Base-by-base conservation (phyloP, 2,888 invertebrate genomes). In the Cyrtodaria siliqua region DNA sequence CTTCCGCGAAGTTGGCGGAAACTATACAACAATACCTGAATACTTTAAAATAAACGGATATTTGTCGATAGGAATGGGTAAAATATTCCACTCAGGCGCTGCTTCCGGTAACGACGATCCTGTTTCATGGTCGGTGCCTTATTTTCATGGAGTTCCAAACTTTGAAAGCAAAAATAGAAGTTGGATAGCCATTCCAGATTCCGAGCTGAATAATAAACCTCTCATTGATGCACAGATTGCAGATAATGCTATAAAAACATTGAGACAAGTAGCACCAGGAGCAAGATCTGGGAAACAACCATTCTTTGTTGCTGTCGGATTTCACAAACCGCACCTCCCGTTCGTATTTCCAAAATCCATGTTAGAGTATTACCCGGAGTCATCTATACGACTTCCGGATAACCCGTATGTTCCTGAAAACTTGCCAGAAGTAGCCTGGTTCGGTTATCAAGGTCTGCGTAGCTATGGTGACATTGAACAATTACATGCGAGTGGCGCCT, bases 301-400 rank as follows among this genome's bases (percentile, higher is more conserved):
- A 6, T 97, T 95, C 89, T 96, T 97, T 83, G 92, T 97, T 44
- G 97, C 96, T 1, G 95, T 97, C 84, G 97, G 97, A 0, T 97
- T 96, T 90, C 96, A 97, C 89, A 97, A 97, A 89, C 97, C 97
- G 1, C 97, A 97, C 87, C 95, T 97, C 84, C 97, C 97, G n/a
- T 94, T 97, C 16, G 97, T 96, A 88, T 97, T 95, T 93, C 97
- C 97, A 0, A 91, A 93, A 79, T 93, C 95, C 90, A 97, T 95
- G 93, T 93, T 96, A 82, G 94, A 96, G 96, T 93, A 93, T 93
- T 85, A 86, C 49, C 86, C 86, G 1, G 20, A 27, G 24, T 44
- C 38, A 9, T 38, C 42, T 23, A 80, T 78, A n/a, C 60, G 63
- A 12, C 63, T 88, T 33, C 88, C 89, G 8, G 61, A 73, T 8